Evolutionary conservation across 2,888 invertebrate genomes (phyloP), one percentile per base, ranked within the genome.

Genomic region (Petrolisthes manimaculis): DNA sequence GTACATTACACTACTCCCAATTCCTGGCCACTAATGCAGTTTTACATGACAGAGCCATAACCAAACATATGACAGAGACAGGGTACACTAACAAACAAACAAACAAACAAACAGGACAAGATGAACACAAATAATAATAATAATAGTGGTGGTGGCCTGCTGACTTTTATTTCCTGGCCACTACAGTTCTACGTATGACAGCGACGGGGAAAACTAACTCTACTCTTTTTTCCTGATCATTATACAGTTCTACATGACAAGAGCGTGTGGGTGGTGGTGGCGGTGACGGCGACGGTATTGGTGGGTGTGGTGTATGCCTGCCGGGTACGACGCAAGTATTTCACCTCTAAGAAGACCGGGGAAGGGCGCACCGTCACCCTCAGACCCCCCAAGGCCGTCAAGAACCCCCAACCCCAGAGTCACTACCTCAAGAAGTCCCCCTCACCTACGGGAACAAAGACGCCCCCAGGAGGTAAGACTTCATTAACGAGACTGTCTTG

Each of bases 361-460:
- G 86, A 85, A 0, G 92, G 95, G 79, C 71, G 89, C 6, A 89
- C 91, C 24, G 89, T 92, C 93, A 95, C 96, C 75, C 95, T 96
- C 93, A 94, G 96, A 0, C 95, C 96, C 91, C 96, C 96, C 5
- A 96, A 96, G 0, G 96, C 96, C 0, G 97, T 97, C 86, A 96
- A 97, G 91, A 97, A 97, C 90, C 97, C 97, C 54, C 95, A 95
- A 55, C 91, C 92, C 6, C 92, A 92, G n/a, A 94, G 95, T 54
- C 97, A 97, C 93, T 97, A 97, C 93, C 93, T 97, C 93, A 97
- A 97, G 94, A 98, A 98, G 93, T 97, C 96, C n/a, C 97, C 97
- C 0, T 97, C 97, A 90, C 97, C 97, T 0, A 97, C 97, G 5
- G 92, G 92, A 21, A 55, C 90, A 78, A 92, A 93, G 92, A 92